Conservation (phyloP, 1,140 invertebrate species). For the Asobara japonica region DNA sequence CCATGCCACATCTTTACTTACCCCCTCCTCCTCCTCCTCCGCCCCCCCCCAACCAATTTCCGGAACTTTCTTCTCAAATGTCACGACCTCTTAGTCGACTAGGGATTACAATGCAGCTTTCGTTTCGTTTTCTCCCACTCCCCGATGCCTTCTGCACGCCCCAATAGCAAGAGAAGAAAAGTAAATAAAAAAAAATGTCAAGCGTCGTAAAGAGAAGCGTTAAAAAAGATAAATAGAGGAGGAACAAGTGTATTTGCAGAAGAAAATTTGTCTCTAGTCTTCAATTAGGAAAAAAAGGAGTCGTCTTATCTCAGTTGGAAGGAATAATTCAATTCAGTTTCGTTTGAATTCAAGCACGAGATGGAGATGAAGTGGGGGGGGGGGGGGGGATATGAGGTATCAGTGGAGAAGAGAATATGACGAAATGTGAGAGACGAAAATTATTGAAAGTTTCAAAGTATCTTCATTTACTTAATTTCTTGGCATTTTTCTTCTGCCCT, state of each 20-base stretch:
- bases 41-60: background rate
- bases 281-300: background rate
- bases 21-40: background rate
- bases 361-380: background rate
- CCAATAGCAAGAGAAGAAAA: background rate
- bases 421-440: too few relatives aligned
- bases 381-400: background rate
- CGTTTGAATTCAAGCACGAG: background rate
- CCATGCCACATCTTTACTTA: too few relatives aligned
- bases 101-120: slow-evolving; percentile 13
- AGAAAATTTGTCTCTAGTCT: background rate
- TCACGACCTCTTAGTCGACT: slow-evolving; percentile 2
- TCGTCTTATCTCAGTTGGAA: background rate
- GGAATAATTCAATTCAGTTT: slow-evolving; percentile 10
- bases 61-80: slow-evolving; percentile 13
- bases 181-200: background rate
- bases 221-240: background rate
- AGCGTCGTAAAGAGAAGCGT: background rate
- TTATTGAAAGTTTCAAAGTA: too few relatives aligned
- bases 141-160: slow-evolving; percentile 6
- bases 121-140: background rate
- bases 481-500: too few relatives aligned
- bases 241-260: background rate
- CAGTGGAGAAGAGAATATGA: too few relatives aligned
- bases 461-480: too few relatives aligned